Evolutionary conservation across 2,888 invertebrate genomes (phyloP), one percentile per base, ranked within the genome.

Genomic region (Dynastes grantii): DNA sequence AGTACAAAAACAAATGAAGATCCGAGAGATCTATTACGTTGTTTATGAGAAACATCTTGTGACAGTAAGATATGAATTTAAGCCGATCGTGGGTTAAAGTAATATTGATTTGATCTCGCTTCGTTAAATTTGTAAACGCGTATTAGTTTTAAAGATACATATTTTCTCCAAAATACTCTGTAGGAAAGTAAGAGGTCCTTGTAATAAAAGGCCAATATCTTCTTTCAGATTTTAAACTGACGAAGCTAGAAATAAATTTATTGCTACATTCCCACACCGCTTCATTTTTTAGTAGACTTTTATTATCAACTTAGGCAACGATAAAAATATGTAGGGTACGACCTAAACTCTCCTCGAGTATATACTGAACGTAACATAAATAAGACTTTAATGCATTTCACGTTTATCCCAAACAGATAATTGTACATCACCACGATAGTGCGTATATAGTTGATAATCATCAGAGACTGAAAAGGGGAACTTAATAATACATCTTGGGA

Each of bases 371-470:
- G 45, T 75, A 75, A 45, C 45, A 61, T 45, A 75, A 75, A 75
- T 75, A 75, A 45, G n/a, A 58, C 55, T 55, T 75, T 75, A 75
- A 75, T 75, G 63, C 11, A 40, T 75, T 75, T 63, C 63, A 75
- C 61, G 29, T 71, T 71, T 67, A 63, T 63, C 49, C 51, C 11
- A 68, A 40, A 75, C 16, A 45, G 40, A 45, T 75, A 75, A 75
- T 75, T 75, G 16, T 71, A 61, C 73, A 49, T 61, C 63, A 45
- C 27, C 49, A 45, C 45, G 71, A 71, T 45, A 49, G 61, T 45
- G 45, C 0, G 45, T 58, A 53, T 32, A 49, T 61, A 61, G 61
- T 75, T 61, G 40, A 75, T 49, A 75, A 75, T 75, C 55, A 22
- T 55, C 58, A 61, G 27, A 61, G 22, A 61, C 61, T 29, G 73